Evolutionary conservation across 1,140 invertebrate genomes (phyloP).

Genomic region (Popillia japonica): DNA sequence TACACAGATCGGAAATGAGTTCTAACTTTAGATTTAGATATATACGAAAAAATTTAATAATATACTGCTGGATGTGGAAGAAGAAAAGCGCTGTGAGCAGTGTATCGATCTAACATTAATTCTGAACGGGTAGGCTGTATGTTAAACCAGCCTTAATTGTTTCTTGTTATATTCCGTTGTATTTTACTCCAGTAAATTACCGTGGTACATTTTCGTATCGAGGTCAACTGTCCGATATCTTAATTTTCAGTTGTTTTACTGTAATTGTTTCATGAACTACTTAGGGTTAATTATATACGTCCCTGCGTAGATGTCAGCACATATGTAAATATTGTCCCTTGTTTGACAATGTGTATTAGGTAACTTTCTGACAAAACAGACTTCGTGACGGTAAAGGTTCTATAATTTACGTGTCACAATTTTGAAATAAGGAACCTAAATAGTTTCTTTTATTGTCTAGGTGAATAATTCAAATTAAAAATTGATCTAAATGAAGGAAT

Average conservation of each 20-base stretch:
- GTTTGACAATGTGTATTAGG: not conserved
- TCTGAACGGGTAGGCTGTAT: not conserved
- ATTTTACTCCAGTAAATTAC: not conserved
- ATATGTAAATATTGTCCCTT: not conserved
- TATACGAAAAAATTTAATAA: not conserved
- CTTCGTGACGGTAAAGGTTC: too few species aligned
- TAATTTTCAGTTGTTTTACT: not conserved
- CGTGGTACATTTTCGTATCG: not conserved
- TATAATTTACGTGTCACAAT: too few species aligned
- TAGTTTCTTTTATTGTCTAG: too few species aligned
- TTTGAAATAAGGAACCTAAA: too few species aligned
- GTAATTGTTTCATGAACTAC: not conserved
- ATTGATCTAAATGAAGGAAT: too few species aligned
- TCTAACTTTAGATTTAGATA: constrained; percentile 14
- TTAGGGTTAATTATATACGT: not conserved
- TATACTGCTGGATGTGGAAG: not conserved
- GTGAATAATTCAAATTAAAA: too few species aligned
- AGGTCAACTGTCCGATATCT: not conserved
- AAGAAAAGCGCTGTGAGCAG: not conserved
- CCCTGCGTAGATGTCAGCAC: not conserved
- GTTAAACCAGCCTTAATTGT: not conserved
- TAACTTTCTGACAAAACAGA: not conserved
- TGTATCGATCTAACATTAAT: not conserved
- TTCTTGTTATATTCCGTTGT: not conserved
- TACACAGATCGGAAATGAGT: constrained; percentile 8